These are phyloP conservation scores for Cordilura impudica DNA, from an alignment of 2,888 invertebrate genomes.

Conservation along the genomic window DNA sequence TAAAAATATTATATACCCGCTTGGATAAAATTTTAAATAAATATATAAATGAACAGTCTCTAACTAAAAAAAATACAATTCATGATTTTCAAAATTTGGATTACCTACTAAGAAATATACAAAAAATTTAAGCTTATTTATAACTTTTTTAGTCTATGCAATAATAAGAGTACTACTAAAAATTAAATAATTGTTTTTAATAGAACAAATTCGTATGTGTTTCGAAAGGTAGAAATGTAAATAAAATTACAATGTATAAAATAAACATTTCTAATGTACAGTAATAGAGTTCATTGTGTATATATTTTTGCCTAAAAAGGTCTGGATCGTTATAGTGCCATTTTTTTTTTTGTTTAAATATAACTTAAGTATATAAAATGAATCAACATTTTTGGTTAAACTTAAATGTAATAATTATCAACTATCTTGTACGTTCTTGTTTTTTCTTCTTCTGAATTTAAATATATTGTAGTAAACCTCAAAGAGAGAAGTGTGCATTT, in stretches of 20 bases:
- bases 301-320: neutral
- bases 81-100: no score
- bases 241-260: no score
- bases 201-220: neutral
- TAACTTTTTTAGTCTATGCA: no score
- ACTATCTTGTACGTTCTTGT: constrained; percentile 10
- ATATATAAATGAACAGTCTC: no score
- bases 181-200: neutral
- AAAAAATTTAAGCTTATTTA: no score
- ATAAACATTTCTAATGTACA: no score
- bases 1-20: constrained; percentile 19
- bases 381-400: constrained; percentile 4
- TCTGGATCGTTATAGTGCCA: neutral
- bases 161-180: no score
- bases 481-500: constrained; percentile 38
- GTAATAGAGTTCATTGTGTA: neutral
- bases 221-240: no score
- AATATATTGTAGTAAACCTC: neutral
- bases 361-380: constrained; percentile 14
- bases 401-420: constrained; percentile 16
- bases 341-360: neutral
- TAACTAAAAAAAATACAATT: neutral
- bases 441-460: constrained; percentile 13
- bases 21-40: constrained; percentile 7
- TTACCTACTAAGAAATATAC: no score